Conservation (phyloP, 2,888 invertebrate genomes). For the Alsophila aescularia region DNA sequence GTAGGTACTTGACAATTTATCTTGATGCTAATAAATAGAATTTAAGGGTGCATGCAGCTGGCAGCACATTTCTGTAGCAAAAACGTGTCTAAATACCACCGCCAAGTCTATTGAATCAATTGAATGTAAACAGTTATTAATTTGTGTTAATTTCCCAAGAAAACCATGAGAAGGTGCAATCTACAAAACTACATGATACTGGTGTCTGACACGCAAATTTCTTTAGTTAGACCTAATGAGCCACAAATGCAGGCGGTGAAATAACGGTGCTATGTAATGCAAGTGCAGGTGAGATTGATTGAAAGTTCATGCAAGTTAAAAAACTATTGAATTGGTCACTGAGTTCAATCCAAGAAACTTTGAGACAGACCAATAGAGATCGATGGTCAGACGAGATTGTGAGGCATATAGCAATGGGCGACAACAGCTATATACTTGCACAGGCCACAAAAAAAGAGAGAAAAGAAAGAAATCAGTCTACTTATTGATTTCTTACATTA, state of each 20-base stretch:
- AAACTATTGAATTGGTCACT: no score
- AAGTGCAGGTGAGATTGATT: no score
- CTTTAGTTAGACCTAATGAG: constrained; percentile 15
- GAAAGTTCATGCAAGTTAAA: no score
- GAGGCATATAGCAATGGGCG: no score
- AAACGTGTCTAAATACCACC: constrained; percentile 52
- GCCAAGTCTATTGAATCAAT: constrained; percentile 34
- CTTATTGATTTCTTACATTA: no score
- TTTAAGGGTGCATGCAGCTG: background rate
- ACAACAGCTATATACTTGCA: no score
- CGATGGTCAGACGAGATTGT: no score
- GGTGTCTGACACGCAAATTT: constrained; percentile 31
- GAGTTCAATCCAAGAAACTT: no score
- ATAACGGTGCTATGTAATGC: background rate
- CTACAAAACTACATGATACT: constrained; percentile 53
- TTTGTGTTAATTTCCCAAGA: constrained; percentile 38
- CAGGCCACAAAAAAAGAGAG: no score
- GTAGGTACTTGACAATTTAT: no score
- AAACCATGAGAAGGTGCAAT: constrained; percentile 66
- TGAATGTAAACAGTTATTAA: constrained; percentile 46
- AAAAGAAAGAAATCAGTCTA: no score
- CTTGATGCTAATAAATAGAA: background rate
- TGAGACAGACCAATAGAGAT: no score
- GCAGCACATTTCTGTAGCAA: constrained; percentile 36
- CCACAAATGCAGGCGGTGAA: constrained; percentile 1